Evolutionary conservation across 2,888 invertebrate species (phyloP), one percentile per base, ranked within the genome.

Genomic region (Apamea sordens): DNA sequence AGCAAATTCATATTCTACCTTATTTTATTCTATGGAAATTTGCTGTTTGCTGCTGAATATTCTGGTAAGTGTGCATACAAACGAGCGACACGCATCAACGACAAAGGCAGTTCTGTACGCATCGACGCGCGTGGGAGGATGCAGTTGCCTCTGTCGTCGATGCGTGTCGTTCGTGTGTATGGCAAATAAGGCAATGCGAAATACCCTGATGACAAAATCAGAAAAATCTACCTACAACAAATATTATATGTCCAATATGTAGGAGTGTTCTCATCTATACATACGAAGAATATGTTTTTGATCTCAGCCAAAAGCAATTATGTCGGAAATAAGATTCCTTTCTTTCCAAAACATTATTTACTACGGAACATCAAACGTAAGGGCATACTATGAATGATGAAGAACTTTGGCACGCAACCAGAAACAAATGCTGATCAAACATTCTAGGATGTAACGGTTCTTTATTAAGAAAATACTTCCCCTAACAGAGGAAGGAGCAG

Each of bases 391-490:
- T 24, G 32, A 77, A 80, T 32, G n/a, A 53, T 32, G 13, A 63
- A 36, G 11, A 28, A 79, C 7, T 68, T 80, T 82, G 80, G 80
- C 82, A 59, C 18, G 11, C 24, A 32, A 59, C 82, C 81, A 85
- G 53, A 80, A 71, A 80, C 18, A 28, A 74, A 72, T 56, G 71
- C 81, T 83, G 68, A 80, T 72, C 68, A 64, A 63, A 72, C 82
- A 36, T 32, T 65, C 28, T 44, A 64, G 50, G 11, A 61, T n/a
- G 36, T 28, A 63, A 61, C 15, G 36, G 32, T 67, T 83, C 70
- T 78, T 83, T 83, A 83, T 70, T 67, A 83, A 67, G 36, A 82
- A 80, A 83, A 61, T 44, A 72, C 81, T 56, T 28, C 44, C 85
- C 53, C 4, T 41, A 69, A 44, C 28, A 73, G 53, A 47, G 47